phyloP scores from a whole-genome alignment of 2,888 invertebrate genomes.

The Pachymerium ferrugineum region DNA sequence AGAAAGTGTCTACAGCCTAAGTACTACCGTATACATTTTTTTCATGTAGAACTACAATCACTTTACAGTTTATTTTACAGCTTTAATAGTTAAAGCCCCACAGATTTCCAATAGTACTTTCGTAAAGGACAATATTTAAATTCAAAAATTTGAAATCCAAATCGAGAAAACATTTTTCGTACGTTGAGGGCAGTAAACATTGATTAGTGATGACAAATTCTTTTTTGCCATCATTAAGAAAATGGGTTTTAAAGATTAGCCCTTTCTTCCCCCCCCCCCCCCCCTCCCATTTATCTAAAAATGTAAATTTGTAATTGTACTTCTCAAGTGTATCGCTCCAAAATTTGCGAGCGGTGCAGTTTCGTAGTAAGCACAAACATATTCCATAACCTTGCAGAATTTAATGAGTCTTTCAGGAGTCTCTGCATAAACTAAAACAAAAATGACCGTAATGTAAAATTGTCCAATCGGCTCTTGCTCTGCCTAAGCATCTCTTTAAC shows the following conservation, averaged over 20 bases:
- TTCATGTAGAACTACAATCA: no score
- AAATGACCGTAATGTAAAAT: background rate
- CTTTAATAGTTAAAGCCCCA: no score
- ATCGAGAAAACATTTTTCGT: background rate
- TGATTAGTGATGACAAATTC: background rate
- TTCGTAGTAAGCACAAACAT: background rate
- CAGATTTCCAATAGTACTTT: background rate
- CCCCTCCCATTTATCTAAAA: background rate
- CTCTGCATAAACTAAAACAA: background rate
- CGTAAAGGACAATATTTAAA: background rate
- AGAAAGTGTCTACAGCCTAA: no score
- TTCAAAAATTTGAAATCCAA: background rate
- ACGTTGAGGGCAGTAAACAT: background rate
- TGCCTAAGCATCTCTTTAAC: background rate
- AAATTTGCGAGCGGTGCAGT: background rate
- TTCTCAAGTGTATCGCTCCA: background rate
- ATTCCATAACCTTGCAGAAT: background rate
- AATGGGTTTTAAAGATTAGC: background rate
- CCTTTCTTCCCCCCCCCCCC: background rate
- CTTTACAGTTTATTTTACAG: no score
- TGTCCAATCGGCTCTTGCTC: background rate
- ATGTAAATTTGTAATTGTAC: background rate
- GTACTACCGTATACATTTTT: no score
- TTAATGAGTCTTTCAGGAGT: background rate
- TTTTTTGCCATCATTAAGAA: background rate